Evolutionary conservation across 2,888 invertebrate species (phyloP).

Genomic region (Ennomos fuscantarius): DNA sequence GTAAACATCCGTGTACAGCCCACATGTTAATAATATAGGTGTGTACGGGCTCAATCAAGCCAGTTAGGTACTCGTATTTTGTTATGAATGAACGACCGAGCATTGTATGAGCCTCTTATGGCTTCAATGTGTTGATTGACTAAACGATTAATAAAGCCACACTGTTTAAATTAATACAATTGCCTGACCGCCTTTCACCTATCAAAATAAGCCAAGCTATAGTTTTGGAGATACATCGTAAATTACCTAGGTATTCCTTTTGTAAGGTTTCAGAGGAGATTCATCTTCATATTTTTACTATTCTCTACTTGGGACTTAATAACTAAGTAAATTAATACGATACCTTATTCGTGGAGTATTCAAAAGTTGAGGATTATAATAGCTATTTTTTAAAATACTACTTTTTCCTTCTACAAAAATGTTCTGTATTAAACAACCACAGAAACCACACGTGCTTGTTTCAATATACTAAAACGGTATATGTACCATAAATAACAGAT

Average conservation of each 20-base stretch:
- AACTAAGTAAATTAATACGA: too few relatives aligned
- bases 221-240: too few relatives aligned
- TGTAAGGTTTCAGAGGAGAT: too few relatives aligned
- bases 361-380: too few relatives aligned
- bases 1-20: conserved; percentile 42
- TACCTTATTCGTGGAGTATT: too few relatives aligned
- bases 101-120: conserved; percentile 5
- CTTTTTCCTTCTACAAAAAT: not conserved
- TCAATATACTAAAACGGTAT: too few relatives aligned
- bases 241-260: too few relatives aligned
- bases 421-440: too few relatives aligned
- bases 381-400: too few relatives aligned
- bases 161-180: conserved; percentile 17
- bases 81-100: conserved; percentile 27
- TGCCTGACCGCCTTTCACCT: conserved; percentile 1
- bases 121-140: conserved; percentile 19
- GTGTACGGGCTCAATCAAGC: conserved; percentile 19
- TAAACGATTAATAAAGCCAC: conserved; percentile 9
- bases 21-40: conserved; percentile 23
- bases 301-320: too few relatives aligned
- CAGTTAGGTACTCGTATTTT: conserved; percentile 13
- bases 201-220: conserved; percentile 10
- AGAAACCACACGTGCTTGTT: too few relatives aligned
- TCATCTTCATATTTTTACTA: too few relatives aligned
- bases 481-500: not conserved